These are phyloP conservation scores for Myzus persicae DNA, from an alignment of 1,140 invertebrate genomes.

Conservation along the genomic window DNA sequence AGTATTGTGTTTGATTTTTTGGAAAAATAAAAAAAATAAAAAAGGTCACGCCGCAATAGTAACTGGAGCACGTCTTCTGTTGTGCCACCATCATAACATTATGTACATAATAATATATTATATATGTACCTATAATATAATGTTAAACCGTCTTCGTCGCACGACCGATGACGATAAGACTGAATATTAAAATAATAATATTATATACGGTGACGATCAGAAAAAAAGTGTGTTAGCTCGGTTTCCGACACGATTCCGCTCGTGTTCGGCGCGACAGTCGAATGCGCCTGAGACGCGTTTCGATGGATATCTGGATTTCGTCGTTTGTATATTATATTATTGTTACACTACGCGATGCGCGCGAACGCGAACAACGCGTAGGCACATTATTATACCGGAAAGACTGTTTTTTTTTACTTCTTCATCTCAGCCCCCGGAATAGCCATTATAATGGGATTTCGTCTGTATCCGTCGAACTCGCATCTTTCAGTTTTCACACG, in stretches of 20 bases:
- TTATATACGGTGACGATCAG: neutral
- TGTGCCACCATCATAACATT: neutral
- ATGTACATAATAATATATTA: neutral
- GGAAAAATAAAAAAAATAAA: neutral
- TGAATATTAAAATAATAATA: slow-evolving; percentile 36
- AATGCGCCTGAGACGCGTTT: neutral
- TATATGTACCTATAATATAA: neutral
- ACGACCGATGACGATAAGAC: neutral
- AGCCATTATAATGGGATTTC: neutral
- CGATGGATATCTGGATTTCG: neutral
- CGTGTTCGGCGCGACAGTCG: neutral
- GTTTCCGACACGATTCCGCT: slow-evolving; percentile 34
- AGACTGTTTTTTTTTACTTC: neutral
- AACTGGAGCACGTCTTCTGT: slow-evolving; percentile 30
- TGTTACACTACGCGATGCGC: neutral
- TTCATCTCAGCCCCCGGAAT: neutral
- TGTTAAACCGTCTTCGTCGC: neutral
- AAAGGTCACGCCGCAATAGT: neutral
- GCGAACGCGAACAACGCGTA: neutral
- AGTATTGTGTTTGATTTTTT: neutral
- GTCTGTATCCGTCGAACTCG: neutral
- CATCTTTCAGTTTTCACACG: neutral
- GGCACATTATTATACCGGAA: neutral
- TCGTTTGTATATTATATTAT: neutral
- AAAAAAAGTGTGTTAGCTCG: neutral